Percentiles rank a stretch among this genome's conserved stretches.
phyloP scores from a whole-genome alignment of 2,888 invertebrate species.

The Sphaeridia pumilis region DNA sequence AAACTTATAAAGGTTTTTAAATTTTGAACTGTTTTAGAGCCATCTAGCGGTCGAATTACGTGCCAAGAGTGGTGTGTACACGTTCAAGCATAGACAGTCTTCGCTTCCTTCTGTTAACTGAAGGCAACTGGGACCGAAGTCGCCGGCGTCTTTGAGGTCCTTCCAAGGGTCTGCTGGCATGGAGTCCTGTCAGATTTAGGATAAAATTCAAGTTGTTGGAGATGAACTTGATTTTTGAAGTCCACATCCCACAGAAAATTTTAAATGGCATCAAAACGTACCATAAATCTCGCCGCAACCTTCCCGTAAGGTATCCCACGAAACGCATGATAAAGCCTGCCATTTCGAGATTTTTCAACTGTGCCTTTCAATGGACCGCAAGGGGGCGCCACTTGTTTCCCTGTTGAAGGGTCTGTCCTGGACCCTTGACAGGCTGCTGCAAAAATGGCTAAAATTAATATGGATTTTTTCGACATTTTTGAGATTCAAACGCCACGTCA shows the following conservation, averaged over 20 bases:
- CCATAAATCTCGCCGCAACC: slow-evolving; percentile 5
- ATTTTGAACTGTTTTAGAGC: no score
- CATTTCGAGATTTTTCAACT: background rate
- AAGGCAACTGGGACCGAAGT: background rate
- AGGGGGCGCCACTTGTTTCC: background rate
- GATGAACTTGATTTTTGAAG: background rate
- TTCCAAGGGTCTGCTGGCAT: slow-evolving; percentile 1
- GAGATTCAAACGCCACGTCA: no score
- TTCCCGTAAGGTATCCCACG: slow-evolving; percentile 9
- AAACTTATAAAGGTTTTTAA: no score
- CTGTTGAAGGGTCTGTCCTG: background rate
- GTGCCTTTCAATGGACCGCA: background rate
- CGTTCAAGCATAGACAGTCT: slow-evolving; percentile 7
- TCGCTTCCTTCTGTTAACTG: slow-evolving; percentile 1
- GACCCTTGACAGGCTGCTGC: no score
- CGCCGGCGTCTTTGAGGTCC: background rate
- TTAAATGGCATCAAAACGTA: no score
- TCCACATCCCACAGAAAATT: no score
- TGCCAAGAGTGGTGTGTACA: slow-evolving; percentile 9
- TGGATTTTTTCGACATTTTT: no score
- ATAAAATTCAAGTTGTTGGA: background rate
- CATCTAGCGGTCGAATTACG: no score
- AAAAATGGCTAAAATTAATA: no score
- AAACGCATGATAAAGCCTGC: slow-evolving; percentile 1
- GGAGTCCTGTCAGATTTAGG: background rate